Percentiles rank a stretch among this genome's conserved stretches.
Evolutionary conservation across 1,140 invertebrate species (phyloP).

Genomic region (Pogonognathellus flavescens): DNA sequence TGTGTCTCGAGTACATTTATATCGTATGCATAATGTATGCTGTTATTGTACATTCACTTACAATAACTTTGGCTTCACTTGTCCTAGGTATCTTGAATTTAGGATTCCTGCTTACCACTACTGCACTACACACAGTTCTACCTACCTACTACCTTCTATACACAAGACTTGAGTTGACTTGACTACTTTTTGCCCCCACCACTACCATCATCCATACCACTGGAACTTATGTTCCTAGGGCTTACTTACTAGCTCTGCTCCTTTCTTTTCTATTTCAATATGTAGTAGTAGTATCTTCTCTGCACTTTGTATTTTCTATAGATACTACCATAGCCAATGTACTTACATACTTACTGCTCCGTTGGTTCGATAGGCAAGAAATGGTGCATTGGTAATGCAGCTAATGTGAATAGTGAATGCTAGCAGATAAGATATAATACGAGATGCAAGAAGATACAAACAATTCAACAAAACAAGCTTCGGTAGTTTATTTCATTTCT

Average conservation of each 20-base stretch:
- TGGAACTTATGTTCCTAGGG: background rate
- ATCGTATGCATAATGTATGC: conserved; percentile 23
- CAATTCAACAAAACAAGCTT: too few relatives aligned
- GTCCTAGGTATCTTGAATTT: background rate
- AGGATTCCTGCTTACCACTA: background rate
- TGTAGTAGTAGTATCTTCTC: too few relatives aligned
- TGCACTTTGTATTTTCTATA: background rate
- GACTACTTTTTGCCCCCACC: conserved; percentile 14
- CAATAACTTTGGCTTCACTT: background rate
- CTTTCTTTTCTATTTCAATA: background rate
- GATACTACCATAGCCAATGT: conserved; percentile 2
- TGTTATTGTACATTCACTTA: conserved; percentile 34
- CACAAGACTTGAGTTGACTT: background rate
- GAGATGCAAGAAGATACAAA: too few relatives aligned
- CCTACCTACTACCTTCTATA: conserved; percentile 1
- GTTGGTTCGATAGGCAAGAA: conserved; percentile 39
- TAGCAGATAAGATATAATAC: background rate
- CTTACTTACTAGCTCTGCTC: background rate
- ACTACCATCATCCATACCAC: background rate
- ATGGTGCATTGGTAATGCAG: conserved; percentile 3
- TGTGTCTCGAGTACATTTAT: conserved; percentile 11
- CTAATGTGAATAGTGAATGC: background rate
- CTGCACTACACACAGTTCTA: background rate
- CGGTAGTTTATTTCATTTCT: too few relatives aligned
- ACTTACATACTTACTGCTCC: background rate